phyloP scores from a whole-genome alignment of 2,888 invertebrate species.

The Luperina testacea region DNA sequence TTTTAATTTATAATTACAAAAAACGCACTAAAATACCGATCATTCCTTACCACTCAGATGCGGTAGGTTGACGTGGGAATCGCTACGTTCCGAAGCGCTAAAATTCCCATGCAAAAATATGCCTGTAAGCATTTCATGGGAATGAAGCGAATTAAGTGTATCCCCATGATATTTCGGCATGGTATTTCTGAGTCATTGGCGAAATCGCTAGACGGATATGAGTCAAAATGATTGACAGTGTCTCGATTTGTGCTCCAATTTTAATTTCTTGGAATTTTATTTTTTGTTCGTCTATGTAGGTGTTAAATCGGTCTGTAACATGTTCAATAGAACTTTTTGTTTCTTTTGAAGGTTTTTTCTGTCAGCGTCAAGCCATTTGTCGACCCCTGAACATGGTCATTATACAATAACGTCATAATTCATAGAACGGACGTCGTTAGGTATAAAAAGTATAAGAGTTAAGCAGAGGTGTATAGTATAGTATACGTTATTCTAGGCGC shows the following conservation, averaged over 20 bases:
- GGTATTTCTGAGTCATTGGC: constrained; percentile 61
- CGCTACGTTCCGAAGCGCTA: constrained; percentile 68
- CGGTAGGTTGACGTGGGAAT: constrained; percentile 80
- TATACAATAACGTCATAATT: neutral
- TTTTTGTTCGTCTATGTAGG: constrained; percentile 41
- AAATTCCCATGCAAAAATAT: constrained; percentile 77
- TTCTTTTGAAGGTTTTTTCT: constrained; percentile 32
- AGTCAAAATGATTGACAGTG: constrained; percentile 64
- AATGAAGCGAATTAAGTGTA: constrained; percentile 82
- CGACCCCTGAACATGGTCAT: constrained; percentile 5
- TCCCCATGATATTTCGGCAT: constrained; percentile 41
- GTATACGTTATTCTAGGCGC: no score
- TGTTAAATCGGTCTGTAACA: constrained; percentile 35
- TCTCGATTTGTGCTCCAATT: constrained; percentile 53
- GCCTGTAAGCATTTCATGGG: constrained; percentile 79
- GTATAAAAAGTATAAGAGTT: neutral
- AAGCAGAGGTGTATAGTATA: no score
- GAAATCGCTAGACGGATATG: constrained; percentile 49
- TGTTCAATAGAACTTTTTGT: constrained; percentile 15
- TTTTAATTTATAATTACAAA: constrained; percentile 27
- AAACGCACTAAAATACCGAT: constrained; percentile 65
- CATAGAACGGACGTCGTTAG: neutral
- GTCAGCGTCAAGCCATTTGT: constrained; percentile 11
- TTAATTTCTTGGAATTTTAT: constrained; percentile 52
- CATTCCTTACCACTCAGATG: constrained; percentile 71